phyloP scores from a whole-genome alignment of 2,888 invertebrate species.

The Timema cristinae region DNA sequence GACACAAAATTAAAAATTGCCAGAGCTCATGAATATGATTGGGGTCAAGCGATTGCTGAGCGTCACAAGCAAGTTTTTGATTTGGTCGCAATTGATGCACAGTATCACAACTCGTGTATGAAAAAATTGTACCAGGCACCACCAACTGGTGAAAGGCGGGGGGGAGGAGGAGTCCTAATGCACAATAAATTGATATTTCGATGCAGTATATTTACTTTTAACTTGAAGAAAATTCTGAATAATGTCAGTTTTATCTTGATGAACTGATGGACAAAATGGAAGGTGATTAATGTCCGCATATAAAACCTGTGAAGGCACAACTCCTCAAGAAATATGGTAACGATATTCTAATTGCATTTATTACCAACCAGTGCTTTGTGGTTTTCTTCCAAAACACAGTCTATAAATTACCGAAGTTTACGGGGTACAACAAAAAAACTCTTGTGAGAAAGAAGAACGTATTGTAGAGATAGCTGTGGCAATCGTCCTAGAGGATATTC shows the following conservation, averaged over 20 bases:
- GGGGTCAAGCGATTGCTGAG: not conserved
- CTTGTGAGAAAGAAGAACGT: no score
- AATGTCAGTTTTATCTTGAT: conserved; percentile 4
- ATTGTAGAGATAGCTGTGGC: conserved; percentile 31
- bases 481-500: conserved; percentile 27
- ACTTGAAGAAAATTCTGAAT: not conserved
- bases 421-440: no score
- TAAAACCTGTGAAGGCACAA: not conserved
- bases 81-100: no score
- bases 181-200: not conserved
- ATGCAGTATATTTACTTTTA: not conserved
- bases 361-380: not conserved
- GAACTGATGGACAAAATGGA: not conserved
- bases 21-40: not conserved
- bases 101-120: no score
- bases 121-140: no score
- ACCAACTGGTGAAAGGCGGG: no score
- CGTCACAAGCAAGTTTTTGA: not conserved
- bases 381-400: conserved; percentile 34
- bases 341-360: not conserved
- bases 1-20: not conserved
- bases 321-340: not conserved
- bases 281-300: not conserved
- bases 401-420: conserved; percentile 32
- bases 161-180: no score